Conservation (phyloP, 2,888 invertebrate genomes). For the Bimastos eiseni region DNA sequence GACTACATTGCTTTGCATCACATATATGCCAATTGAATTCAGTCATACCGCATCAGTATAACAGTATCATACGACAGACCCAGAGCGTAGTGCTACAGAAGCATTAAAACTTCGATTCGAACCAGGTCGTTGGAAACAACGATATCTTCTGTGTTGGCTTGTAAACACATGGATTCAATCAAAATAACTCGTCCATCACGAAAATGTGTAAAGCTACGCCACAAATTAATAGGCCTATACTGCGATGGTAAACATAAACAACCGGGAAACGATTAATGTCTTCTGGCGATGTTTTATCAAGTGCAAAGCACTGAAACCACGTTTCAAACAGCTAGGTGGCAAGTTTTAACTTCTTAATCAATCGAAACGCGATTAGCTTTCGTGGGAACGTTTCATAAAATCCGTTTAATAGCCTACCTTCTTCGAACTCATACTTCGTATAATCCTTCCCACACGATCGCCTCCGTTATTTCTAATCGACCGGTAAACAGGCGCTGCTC, state of each 20-base stretch:
- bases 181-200: neutral
- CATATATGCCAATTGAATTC: no score
- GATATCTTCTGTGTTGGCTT: neutral
- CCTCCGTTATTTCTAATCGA: neutral
- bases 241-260: neutral
- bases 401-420: neutral
- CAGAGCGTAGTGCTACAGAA: neutral
- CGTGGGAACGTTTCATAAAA: neutral
- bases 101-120: neutral
- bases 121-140: neutral
- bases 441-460: neutral
- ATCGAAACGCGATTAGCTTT: neutral
- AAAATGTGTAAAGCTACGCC: neutral
- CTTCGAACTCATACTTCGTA: neutral
- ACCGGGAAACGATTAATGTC: neutral
- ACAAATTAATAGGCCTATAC: neutral
- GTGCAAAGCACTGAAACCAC: neutral
- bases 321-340: neutral
- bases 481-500: neutral
- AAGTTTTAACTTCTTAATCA: neutral
- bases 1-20: no score
- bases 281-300: neutral
- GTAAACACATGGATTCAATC: neutral
- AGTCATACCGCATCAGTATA: no score
- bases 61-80: no score